These are phyloP conservation scores for Tricholaema leucomelas DNA, from an alignment of 2,113 vertebrate species.

Conservation along the genomic window DNA sequence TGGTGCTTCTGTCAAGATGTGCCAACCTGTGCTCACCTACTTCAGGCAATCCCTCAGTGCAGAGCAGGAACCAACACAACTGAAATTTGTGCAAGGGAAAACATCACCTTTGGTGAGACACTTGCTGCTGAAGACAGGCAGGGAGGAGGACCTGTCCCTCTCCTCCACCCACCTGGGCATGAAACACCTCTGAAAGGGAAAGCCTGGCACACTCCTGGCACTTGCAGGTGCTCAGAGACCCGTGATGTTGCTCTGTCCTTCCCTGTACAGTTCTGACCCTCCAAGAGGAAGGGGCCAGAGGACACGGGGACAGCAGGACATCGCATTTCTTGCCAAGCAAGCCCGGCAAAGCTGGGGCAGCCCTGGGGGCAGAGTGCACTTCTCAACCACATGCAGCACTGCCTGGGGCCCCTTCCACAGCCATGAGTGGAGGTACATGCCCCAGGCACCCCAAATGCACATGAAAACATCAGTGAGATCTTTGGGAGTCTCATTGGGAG, in stretches of 20 bases:
- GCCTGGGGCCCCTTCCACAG: neutral
- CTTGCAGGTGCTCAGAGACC: neutral
- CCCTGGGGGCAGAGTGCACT: fast-evolving
- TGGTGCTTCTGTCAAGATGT: neutral
- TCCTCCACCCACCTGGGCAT: neutral
- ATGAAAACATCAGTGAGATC: neutral
- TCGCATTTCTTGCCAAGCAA: neutral
- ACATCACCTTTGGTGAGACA: neutral
- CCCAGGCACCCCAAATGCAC: neutral
- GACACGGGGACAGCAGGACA: neutral
- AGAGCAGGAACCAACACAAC: neutral
- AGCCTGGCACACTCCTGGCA: fast-evolving
- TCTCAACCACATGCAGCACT: neutral
- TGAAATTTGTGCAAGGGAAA: fast-evolving
- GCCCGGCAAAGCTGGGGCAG: neutral
- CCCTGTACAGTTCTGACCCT: neutral
- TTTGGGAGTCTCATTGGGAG: neutral
- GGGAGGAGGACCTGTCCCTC: neutral
- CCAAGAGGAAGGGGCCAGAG: neutral
- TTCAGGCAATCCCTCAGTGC: neutral
- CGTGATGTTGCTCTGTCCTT: neutral
- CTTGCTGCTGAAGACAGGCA: neutral
- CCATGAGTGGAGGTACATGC: neutral
- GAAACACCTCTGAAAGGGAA: neutral
- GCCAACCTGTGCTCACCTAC: neutral